Evolutionary conservation across 2,888 invertebrate genomes (phyloP).

Genomic region (Steromphala cineraria): DNA sequence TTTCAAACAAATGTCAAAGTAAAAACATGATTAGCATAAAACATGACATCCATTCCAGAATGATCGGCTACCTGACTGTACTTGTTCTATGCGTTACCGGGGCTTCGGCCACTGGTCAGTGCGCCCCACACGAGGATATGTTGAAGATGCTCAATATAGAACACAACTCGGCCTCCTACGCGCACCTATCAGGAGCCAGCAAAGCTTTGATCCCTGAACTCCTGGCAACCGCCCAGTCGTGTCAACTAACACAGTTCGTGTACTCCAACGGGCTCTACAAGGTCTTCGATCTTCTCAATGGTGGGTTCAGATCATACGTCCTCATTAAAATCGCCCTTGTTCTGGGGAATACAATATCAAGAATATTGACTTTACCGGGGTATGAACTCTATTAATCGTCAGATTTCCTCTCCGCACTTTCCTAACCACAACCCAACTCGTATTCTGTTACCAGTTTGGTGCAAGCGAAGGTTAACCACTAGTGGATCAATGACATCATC

Average conservation of each 20-base stretch:
- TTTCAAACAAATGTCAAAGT: too few species aligned
- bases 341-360: too few species aligned
- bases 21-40: too few species aligned
- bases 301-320: too few species aligned
- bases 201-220: constrained; percentile 18
- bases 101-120: background rate
- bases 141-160: background rate
- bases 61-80: background rate
- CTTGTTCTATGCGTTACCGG: background rate
- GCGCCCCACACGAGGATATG: constrained; percentile 22
- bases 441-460: too few species aligned
- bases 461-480: too few species aligned
- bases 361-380: too few species aligned
- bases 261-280: background rate
- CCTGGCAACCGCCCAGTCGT: constrained; percentile 9
- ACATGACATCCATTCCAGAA: background rate
- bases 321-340: too few species aligned
- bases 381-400: too few species aligned
- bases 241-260: constrained; percentile 23
- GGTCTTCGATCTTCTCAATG: constrained; percentile 15
- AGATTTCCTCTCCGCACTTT: too few species aligned
- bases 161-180: constrained; percentile 9
- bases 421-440: too few species aligned
- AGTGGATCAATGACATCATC: too few species aligned
- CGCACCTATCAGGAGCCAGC: background rate